Base-by-base conservation (phyloP, 2,797 vertebrate genomes). In the Vipera latastei region DNA sequence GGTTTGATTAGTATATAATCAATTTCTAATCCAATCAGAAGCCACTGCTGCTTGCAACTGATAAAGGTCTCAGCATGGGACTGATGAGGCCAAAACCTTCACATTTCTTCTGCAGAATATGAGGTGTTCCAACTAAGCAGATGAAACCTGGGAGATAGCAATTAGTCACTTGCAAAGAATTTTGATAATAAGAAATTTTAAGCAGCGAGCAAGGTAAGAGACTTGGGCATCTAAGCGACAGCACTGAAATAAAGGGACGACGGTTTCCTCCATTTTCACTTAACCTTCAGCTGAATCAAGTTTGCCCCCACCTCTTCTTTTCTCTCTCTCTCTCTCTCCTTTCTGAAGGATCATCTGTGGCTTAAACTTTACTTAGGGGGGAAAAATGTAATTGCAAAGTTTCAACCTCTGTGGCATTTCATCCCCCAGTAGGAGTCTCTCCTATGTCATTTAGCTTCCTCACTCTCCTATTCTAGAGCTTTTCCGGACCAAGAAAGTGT, bases 21-120 rank as follows among this genome's bases (percentile, higher is more conserved):
- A 98, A 97, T 98, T 98, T 98, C 95, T 98, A 97, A 98, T 98
- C 98, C 98, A 98, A 98, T 98, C 98, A 98, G 97, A 97, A 98
- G 95, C 93, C 96, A 96, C 94, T 83, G 92, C 95, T 97, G 97
- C 92, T 96, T 97, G 94, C 92, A 93, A 96, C 95, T 97, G 98
- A 98, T 98, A 98, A 98, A 98, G 95, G 97, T 97, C 98, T 97
- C 97, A 44, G 97, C 96, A 97, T 98, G 98, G 96, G 96, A 97
- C 97, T 98, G 97, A 98, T 98, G 98, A 97, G 96, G 96, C 96
- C 95, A 91, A 93, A 97, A 97, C 96, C 96, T 97, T 96, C 96
- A 94, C 96, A 97, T 97, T 97, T 97, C 97, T 96, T 95, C 94
- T 93, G 95, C 96, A 92, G 94, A 95, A 90, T 92, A 69, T 94